Conservation (phyloP, 2,113 vertebrate species). For the Serinus canaria region DNA sequence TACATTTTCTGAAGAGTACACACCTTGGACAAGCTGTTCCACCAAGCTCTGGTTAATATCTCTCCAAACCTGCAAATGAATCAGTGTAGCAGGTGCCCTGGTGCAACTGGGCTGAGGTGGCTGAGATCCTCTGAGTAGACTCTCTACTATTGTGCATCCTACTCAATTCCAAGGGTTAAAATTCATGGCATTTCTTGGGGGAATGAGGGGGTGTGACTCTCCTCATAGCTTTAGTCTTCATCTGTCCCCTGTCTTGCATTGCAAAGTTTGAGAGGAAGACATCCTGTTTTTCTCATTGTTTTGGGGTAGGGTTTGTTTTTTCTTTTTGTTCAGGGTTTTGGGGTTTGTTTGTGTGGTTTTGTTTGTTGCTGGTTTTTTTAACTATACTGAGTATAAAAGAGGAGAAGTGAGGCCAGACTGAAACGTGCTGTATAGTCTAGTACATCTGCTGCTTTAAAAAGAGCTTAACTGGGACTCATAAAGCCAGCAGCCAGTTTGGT, state of each 20-base stretch:
- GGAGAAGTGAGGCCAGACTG: neutral
- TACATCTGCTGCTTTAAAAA: neutral
- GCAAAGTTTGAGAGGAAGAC: neutral
- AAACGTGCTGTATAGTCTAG: neutral
- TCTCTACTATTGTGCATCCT: neutral
- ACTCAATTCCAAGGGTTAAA: neutral
- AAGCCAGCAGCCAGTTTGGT: neutral
- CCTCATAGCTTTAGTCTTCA: neutral
- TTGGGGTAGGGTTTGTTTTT: fast-evolving
- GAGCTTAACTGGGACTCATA: neutral
- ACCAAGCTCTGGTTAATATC: neutral
- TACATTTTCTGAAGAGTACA: neutral
- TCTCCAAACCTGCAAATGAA: neutral
- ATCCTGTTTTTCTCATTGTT: neutral
- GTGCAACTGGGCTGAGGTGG: neutral
- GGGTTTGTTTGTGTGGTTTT: fast-evolving
- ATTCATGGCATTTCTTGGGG: neutral
- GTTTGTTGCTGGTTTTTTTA: neutral
- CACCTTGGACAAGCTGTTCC: neutral
- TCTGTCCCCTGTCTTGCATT: neutral
- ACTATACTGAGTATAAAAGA: neutral
- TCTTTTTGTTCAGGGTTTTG: neutral
- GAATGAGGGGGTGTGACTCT: neutral
- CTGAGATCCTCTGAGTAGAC: neutral
- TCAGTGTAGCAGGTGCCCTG: neutral